Base-by-base conservation (phyloP, 2,797 vertebrate genomes). In the Coluber constrictor region DNA sequence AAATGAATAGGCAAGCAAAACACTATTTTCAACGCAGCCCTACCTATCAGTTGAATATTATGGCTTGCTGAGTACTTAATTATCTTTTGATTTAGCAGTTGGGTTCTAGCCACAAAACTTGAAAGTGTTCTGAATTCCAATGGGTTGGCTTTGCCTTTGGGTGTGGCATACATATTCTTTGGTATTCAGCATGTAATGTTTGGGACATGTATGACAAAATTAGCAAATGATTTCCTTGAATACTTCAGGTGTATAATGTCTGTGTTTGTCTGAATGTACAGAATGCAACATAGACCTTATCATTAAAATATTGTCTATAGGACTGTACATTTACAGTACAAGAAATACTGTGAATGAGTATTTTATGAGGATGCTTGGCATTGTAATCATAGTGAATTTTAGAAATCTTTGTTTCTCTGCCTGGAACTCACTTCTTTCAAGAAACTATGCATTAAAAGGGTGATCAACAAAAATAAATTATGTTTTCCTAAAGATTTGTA, bases 401-500 rank as follows among this genome's bases (percentile, higher is more conserved):
- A 0, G 47, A 1, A 92, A 66, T 5, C 0, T 93, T 90, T 90
- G 7, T 27, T 4, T 20, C 1, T 57, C 2, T 93, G 86, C 11
- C 12, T 92, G 92, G 54, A 93, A 90, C 5, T 8, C 25, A 56
- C 0, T 54, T 95, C 56, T 95, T 51, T 37, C 8, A 92, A 93
- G 0, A 93, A 2, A 12, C 94, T 0, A 59, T 59, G 8, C 43
- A 74, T 70, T 74, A 54, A 60, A 29, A 74, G 32, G 16, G 25
- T 13, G 1, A 0, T 90, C 86, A 86, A 29, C 29, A 90, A 37
- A 7, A 94, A 32, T 83, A 60, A 54, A 90, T 25, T 0, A 29
- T 88, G 86, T 89, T 1, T 70, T 92, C 18, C 56, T 83, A 55
- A 93, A 91, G 3, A 2, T 87, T 51, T 86, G 54, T 43, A 94